Conservation (phyloP, 2,113 vertebrate genomes). For the Hippocampus barbouri region DNA sequence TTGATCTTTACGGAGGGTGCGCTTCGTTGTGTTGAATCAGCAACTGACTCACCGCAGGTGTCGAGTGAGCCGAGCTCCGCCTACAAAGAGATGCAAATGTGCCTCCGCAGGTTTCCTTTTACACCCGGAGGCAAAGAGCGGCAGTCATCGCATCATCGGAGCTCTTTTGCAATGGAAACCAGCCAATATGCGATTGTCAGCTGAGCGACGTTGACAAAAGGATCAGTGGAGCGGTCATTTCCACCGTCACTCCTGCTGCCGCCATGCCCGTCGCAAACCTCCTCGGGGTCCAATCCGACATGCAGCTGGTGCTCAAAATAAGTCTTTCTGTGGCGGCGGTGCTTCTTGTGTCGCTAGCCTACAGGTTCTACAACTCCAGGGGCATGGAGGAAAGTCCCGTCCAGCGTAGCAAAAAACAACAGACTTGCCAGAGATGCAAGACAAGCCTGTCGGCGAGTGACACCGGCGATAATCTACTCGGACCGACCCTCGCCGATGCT, state of each 20-base stretch:
- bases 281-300: slow-evolving; percentile 75
- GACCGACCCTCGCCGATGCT: neutral
- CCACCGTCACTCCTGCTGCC: slow-evolving; percentile 16
- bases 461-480: neutral
- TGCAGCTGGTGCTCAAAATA: slow-evolving; percentile 82
- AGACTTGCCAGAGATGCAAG: slow-evolving; percentile 47
- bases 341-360: slow-evolving; percentile 78
- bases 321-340: slow-evolving; percentile 76
- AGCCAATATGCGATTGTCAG: slow-evolving; percentile 40
- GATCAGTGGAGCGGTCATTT: slow-evolving; percentile 58
- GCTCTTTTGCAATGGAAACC: slow-evolving; percentile 46
- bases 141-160: slow-evolving; percentile 61
- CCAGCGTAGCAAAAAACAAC: slow-evolving; percentile 9
- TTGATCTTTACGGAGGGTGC: slow-evolving; percentile 30
- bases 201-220: slow-evolving; percentile 44
- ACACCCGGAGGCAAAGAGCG: slow-evolving; percentile 53
- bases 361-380: slow-evolving; percentile 79
- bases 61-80: slow-evolving; percentile 56
- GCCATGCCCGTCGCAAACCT: slow-evolving; percentile 70
- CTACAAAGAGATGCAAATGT: slow-evolving; percentile 72
- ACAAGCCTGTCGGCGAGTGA: slow-evolving; percentile 20
- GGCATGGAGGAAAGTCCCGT: neutral
- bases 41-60: slow-evolving; percentile 48
- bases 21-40: slow-evolving; percentile 40
- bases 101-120: slow-evolving; percentile 61